Evolutionary conservation across 2,113 vertebrate genomes (phyloP), one percentile per base, ranked within the genome.

Genomic region (Onychostruthus taczanowskii): DNA sequence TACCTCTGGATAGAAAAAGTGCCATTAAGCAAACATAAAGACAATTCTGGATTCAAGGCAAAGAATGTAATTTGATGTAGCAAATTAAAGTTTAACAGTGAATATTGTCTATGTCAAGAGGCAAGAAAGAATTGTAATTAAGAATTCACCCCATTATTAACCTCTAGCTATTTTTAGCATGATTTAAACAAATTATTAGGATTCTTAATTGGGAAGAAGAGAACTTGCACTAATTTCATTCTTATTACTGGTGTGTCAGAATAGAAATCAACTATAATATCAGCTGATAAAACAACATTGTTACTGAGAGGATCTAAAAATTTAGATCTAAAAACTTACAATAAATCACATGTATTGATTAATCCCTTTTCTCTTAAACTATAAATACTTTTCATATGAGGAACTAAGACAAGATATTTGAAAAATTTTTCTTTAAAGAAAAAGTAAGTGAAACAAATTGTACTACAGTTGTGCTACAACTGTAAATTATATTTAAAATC

Each of bases 1-100:
- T 89, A 81, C 84, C 73, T 91, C 87, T 93, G 49, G 41, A 74
- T 43, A 96, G 56, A 56, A 95, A 61, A 93, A 72, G 66, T 6
- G 7, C 44, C 75, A 89, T 95, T 97, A 95, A 96, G 87, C 52
- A 96, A 97, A 91, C 20, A 68, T 84, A 94, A 91, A 92, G 81
- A 84, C 18, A 30, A 9, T 89, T 97, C 44, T 91, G 82, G 72
- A 91, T 33, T 84, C 75, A 95, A 96, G 84, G 95, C 56, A 94
- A 94, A 84, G 81, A 91, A 86, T 95, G 93, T 95, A 97, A 97
- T 96, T 95, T 90, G 69, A 90, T 86, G 56, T 88, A 94, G 61
- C 72, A 97, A 98, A 97, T 95, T 97, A 95, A 97, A 97, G 66
- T 81, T 92, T 81, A 97, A 84, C 89, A 93, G 93, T 95, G 50